Evolutionary conservation across 53 echinoderm and acorn worm species (phyloP).

Genomic region (Stichopus horrens): DNA sequence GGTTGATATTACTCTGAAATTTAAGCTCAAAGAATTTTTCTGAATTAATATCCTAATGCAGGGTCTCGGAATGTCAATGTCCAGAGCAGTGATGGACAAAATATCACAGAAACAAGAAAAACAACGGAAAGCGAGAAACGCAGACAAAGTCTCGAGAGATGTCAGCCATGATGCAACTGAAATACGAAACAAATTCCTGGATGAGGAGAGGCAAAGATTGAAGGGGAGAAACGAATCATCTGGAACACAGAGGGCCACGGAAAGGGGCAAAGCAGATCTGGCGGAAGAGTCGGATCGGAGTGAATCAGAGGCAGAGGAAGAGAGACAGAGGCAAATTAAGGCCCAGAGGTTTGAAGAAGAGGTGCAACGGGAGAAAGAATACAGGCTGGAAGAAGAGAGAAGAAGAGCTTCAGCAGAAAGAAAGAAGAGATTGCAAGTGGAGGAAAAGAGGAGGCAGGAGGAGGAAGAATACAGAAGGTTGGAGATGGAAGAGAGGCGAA

Average conservation of each 20-base stretch:
- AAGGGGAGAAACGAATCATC: conserved; percentile 59
- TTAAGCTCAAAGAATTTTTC: not conserved
- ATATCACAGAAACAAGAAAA: conserved; percentile 68
- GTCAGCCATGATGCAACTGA: conserved; percentile 52
- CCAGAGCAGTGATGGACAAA: conserved; percentile 72
- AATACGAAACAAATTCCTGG: conserved; percentile 48
- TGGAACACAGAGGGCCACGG: conserved; percentile 7
- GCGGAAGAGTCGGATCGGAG: not conserved
- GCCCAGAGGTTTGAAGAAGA: conserved; percentile 48
- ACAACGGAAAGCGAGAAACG: conserved; percentile 65
- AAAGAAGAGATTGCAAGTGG: conserved; percentile 54
- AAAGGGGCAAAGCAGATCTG: not conserved
- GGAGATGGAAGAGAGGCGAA: conserved; percentile 43
- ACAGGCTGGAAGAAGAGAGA: conserved; percentile 45
- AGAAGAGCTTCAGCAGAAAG: conserved; percentile 43
- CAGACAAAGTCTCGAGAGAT: conserved; percentile 60
- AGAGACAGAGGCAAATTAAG: conserved; percentile 26
- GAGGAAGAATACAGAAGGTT: conserved; percentile 18
- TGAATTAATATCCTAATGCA: conserved; percentile 2
- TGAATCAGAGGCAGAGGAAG: conserved; percentile 39
- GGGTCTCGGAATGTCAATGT: conserved; percentile 70
- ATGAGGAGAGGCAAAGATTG: conserved; percentile 36
- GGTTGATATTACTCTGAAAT: too few species aligned
- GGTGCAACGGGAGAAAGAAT: conserved; percentile 47
- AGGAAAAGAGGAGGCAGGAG: conserved; percentile 17